A percentile compares a stretch with the other conserved stretches of the same genome.
Conservation (phyloP, 2,113 vertebrate genomes). For the Brachypteracias leptosomus region DNA sequence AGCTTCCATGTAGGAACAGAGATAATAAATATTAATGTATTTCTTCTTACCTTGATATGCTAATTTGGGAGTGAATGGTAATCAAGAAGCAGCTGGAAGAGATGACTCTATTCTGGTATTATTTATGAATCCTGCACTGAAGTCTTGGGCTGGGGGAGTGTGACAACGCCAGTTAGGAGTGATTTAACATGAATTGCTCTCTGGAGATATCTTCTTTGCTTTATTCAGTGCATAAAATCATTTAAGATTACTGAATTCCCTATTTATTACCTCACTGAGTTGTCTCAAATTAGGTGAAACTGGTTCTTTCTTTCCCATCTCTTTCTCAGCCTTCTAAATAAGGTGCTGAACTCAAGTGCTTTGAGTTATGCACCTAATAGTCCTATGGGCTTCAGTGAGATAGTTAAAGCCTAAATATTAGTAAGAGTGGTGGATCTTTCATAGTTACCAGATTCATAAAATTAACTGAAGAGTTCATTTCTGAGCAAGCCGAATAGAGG, state of each 20-base stretch:
- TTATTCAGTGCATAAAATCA: background rate
- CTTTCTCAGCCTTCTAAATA: background rate
- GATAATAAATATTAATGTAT: slow-evolving; percentile 75
- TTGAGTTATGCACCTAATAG: background rate
- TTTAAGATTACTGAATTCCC: background rate
- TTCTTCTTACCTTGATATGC: slow-evolving; percentile 76
- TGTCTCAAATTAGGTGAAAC: slow-evolving; percentile 10
- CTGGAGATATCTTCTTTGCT: background rate
- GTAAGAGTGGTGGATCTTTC: background rate
- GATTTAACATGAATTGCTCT: too few relatives aligned
- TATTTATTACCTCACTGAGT: background rate
- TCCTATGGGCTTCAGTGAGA: background rate
- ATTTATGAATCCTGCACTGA: slow-evolving; percentile 71
- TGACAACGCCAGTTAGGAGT: too few relatives aligned
- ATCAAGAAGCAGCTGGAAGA: slow-evolving; percentile 68
- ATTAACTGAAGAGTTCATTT: background rate
- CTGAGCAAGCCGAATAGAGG: background rate
- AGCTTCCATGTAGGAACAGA: slow-evolving; percentile 53
- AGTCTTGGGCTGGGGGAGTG: slow-evolving; percentile 28
- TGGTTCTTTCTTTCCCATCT: background rate
- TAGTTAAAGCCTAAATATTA: background rate
- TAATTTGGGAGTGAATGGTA: slow-evolving; percentile 66
- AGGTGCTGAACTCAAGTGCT: background rate
- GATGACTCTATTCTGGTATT: slow-evolving; percentile 63
- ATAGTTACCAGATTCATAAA: background rate